Evolutionary conservation across 1,140 invertebrate genomes (phyloP).

Genomic region (Acromyrmex heyeri): DNA sequence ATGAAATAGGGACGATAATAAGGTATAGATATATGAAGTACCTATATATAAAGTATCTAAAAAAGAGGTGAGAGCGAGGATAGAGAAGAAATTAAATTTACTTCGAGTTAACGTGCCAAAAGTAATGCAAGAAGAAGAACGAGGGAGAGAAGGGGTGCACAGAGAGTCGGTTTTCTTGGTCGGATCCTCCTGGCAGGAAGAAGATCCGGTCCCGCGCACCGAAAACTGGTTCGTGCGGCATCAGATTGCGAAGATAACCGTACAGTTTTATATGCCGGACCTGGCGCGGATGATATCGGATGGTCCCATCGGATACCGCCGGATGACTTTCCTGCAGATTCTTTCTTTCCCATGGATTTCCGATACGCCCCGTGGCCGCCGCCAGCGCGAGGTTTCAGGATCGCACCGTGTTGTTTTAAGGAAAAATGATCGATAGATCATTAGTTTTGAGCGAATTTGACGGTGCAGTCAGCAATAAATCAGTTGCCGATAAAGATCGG

Average conservation of each 20-base stretch:
- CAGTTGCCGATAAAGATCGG: background rate
- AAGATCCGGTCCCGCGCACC: constrained; percentile 79
- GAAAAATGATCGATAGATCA: too few relatives aligned
- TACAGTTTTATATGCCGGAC: constrained; percentile 81
- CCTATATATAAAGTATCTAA: background rate
- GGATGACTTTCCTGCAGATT: constrained; percentile 85
- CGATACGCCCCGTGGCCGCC: constrained; percentile 70
- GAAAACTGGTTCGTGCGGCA: constrained; percentile 85
- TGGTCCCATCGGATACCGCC: constrained; percentile 81
- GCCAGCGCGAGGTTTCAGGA: background rate
- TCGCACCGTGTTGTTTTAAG: background rate
- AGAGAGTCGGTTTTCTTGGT: constrained; percentile 48
- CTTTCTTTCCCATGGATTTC: constrained; percentile 84
- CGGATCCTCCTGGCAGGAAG: constrained; percentile 75
- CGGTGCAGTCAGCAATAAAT: background rate
- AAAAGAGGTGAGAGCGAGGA: background rate
- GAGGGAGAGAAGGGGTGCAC: background rate
- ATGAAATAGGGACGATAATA: too few relatives aligned
- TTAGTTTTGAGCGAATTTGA: background rate
- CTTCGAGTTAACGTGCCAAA: constrained; percentile 6
- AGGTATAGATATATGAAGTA: too few relatives aligned
- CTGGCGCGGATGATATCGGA: constrained; percentile 77
- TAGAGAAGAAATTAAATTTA: background rate
- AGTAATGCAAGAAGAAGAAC: constrained; percentile 1
- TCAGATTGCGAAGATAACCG: constrained; percentile 85